Evolutionary conservation across 35 echinoderm and acorn worm genomes (phyloP), one percentile per base, ranked within the genome.

Genomic region (Amphiura filiformis): DNA sequence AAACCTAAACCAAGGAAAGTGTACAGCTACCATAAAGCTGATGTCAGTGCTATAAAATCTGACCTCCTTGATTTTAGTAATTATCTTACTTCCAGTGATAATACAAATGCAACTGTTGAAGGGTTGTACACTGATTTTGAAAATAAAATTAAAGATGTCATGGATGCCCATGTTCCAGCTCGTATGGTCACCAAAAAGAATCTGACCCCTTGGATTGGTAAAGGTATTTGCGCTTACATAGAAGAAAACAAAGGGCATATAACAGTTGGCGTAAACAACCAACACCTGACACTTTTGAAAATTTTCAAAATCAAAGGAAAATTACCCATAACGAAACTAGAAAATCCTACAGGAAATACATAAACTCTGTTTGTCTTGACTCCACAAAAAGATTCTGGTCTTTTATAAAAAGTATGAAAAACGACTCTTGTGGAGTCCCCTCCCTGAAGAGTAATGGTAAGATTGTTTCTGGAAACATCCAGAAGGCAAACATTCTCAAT

Each of bases 401-500:
- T 35, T 81, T 35, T 13, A 37, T 81, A 32, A 81, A 37, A 15
- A 37, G 32, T 39, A 9, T 81, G 13, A 37, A 37, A 37, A 13
- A 11, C 22, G 79, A n/a, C 28, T 37, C 38, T 13, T 37, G 13
- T 37, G 33, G 32, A n/a, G 32, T 35, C 37, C 79, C 79, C 15
- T 39, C 79, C 13, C 38, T n/a, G 4, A 77, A 77, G 13, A 35
- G 13, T 3, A 13, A 35, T 52, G 44, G 44, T 11, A 20, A 11
- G 7, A 7, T 85, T 56, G 11, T 0, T 2, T 85, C 83, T 36
- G 83, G 70, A 5, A 38, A 85, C 31, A 85, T 15, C 0, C 83
- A 39, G 64, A 85, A 85, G 23, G 57, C 83, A 35, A 57, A 85
- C 35, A 85, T 85, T 33, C 83, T 85, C 1, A 85, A 85, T 75